phyloP scores from a whole-genome alignment of 2,113 vertebrate genomes.

The Platysteira castanea region DNA sequence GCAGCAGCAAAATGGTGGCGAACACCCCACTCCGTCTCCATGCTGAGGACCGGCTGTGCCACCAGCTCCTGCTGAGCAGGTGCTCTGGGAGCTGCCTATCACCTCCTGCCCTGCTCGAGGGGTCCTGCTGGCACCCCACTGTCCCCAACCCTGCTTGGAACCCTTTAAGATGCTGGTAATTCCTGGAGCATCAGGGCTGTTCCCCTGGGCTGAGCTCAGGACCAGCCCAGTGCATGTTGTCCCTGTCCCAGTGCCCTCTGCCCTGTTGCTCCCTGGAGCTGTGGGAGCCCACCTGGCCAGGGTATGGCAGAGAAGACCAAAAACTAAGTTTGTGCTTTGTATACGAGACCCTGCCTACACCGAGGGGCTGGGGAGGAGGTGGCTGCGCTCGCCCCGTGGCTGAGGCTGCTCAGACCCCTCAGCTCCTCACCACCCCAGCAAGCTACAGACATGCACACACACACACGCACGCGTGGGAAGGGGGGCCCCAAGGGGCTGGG shows the following conservation, averaged over 20 bases:
- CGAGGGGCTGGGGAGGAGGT: background rate
- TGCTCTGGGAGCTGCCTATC: background rate
- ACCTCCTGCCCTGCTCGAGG: fast-evolving
- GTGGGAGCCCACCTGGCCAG: background rate
- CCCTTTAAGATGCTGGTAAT: background rate
- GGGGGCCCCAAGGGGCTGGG: background rate
- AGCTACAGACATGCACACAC: background rate
- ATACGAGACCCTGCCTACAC: conserved; percentile 47
- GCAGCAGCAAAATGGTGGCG: background rate
- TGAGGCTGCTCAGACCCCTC: background rate
- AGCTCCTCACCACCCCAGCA: background rate
- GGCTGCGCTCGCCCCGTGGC: fast-evolving
- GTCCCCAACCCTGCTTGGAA: background rate
- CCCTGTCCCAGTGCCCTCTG: background rate
- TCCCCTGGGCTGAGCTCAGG: background rate
- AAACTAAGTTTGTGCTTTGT: conserved; percentile 55
- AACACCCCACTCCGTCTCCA: background rate
- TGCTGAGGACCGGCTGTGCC: background rate
- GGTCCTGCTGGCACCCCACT: background rate
- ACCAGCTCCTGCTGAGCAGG: background rate
- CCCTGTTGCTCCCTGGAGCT: background rate
- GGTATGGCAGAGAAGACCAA: background rate
- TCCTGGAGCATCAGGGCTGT: fast-evolving
- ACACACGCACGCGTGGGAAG: background rate
- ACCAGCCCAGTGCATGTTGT: fast-evolving